Percentiles rank a stretch among this genome's conserved stretches.
These are phyloP conservation scores for Eutrigla gurnardus DNA, from an alignment of 2,797 vertebrate species.

Conservation along the genomic window DNA sequence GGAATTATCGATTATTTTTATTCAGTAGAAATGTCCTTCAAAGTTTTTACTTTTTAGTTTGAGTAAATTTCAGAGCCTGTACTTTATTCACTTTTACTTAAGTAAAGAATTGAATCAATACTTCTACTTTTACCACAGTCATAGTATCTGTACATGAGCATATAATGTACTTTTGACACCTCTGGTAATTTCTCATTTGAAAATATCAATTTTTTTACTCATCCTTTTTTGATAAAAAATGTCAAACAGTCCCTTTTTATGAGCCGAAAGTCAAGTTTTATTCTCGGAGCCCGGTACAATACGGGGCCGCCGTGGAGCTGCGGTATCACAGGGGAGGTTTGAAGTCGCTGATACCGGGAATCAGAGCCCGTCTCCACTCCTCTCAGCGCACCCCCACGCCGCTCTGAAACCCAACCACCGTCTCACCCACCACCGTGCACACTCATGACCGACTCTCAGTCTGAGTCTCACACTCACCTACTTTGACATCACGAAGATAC, in stretches of 20 bases:
- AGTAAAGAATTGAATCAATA: no score
- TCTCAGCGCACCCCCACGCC: slow-evolving; percentile 66
- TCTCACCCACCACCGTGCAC: slow-evolving; percentile 70
- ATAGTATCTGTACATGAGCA: no score
- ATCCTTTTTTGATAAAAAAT: slow-evolving; percentile 41
- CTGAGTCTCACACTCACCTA: slow-evolving; percentile 78
- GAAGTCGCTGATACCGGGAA: slow-evolving; percentile 75
- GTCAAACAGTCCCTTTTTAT: slow-evolving; percentile 56
- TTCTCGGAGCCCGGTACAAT: slow-evolving; percentile 75
- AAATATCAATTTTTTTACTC: slow-evolving; percentile 3
- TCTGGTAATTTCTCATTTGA: neutral
- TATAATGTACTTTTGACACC: no score
- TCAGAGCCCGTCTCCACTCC: slow-evolving; percentile 57
- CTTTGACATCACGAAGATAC: slow-evolving; percentile 58
- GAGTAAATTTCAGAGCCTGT: no score
- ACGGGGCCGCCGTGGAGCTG: slow-evolving; percentile 73
- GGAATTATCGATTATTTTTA: no score
- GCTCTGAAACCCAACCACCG: slow-evolving; percentile 76
- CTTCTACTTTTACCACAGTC: no score
- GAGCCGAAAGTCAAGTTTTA: slow-evolving; percentile 40
- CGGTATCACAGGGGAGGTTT: slow-evolving; percentile 81
- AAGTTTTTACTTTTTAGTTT: no score
- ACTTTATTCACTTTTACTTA: no score
- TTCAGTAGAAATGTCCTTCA: no score
- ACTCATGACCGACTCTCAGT: slow-evolving; percentile 86